Evolutionary conservation across 1,140 invertebrate genomes (phyloP), one percentile per base, ranked within the genome.

Genomic region (Tetramorium parvispinum): DNA sequence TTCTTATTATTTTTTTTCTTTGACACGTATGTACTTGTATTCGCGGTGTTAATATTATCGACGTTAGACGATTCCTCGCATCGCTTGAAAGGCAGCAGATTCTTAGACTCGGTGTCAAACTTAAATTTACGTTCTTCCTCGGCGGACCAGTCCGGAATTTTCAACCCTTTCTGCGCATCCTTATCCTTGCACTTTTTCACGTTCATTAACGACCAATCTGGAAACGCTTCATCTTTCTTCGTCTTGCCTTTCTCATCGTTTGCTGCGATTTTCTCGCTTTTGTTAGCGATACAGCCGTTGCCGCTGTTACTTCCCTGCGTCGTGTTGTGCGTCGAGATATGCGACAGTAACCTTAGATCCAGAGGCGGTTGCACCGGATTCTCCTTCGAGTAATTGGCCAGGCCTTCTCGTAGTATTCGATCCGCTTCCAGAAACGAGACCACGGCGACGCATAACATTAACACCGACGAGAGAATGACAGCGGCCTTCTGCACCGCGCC

Each of bases 401-500:
- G 93, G 3, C 95, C 95, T 75, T 95, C 96, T 63, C 96, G 96
- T 73, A 97, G 95, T 83, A 98, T 97, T 24, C 97, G 95, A 91
- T 98, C 97, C 3, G 97, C 97, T 93, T 97, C 98, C 61, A 98
- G 95, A 83, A 98, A 96, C 0, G 97, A 97, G 53, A 97, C 96
- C 0, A 97, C 95, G 3, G 97, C 90, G 16, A 98, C 96, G 71
- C 97, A 96, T 46, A 97, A 91, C 13, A 98, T 94, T 82, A 98
- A 94, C 21, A 96, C 94, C 7, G 96, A 91, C 85, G 98, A 96
- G n/a, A 97, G 93, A 59, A 95, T 94, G 0, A 97, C 93, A 0
- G 97, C 95, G 6, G 96, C 94, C 93, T 97, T 97, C 89, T 98
- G 97, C 16, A 99, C 93, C 46, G 96, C 95, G 0, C 95, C 94